Conservation (phyloP, 2,888 invertebrate genomes). For the Spilosoma lubricipeda region DNA sequence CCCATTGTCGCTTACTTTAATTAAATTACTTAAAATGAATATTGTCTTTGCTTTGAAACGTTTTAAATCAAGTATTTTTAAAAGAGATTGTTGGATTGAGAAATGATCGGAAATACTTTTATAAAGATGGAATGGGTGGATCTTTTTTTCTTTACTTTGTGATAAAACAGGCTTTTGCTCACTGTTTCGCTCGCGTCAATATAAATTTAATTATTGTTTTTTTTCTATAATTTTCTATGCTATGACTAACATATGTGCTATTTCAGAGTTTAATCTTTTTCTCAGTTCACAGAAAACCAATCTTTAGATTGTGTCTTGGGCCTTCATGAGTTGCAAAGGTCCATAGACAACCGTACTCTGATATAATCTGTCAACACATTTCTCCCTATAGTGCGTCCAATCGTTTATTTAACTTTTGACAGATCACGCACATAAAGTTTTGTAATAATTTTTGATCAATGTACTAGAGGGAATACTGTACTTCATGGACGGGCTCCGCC, state of each 20-base stretch:
- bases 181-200: background rate
- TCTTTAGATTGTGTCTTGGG: background rate
- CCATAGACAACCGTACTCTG: no score
- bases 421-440: no score
- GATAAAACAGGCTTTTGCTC: background rate
- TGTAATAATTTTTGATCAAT: no score
- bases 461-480: no score
- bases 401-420: no score
- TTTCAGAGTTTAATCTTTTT: background rate
- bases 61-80: conserved; percentile 18
- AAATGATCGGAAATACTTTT: conserved; percentile 7
- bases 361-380: background rate
- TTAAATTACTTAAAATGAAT: conserved; percentile 47
- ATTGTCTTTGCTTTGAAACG: conserved; percentile 25
- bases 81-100: conserved; percentile 16
- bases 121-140: background rate
- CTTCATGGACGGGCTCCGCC: no score
- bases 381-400: no score
- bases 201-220: background rate
- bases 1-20: conserved; percentile 49
- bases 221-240: background rate
- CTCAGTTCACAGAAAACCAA: background rate
- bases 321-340: no score
- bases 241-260: background rate
- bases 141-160: background rate